Conservation (phyloP, 30 jellyfish, hydroid and myxozoan species). For the Euphysa ruthae region DNA sequence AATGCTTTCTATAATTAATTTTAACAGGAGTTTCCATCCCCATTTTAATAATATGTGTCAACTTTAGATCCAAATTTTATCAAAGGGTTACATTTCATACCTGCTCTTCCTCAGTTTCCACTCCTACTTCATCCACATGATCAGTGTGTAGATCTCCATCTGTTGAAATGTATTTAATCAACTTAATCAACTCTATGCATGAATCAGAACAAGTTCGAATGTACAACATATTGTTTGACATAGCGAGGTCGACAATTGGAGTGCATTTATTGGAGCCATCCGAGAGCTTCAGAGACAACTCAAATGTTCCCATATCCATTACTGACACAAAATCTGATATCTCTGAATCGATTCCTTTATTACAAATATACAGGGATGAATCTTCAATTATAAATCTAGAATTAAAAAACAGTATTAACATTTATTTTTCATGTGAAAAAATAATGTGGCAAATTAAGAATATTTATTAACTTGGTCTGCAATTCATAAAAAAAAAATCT, state of each 20-base stretch:
- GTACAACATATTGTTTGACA: conserved; percentile 83
- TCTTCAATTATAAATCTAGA: conserved; percentile 76
- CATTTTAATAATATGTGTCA: no score
- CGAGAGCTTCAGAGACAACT: conserved; percentile 64
- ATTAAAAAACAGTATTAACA: no score
- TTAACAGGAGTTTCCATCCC: no score
- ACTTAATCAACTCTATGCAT: conserved; percentile 68
- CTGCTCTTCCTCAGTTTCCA: no score
- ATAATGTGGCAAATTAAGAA: no score
- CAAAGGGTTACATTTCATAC: no score
- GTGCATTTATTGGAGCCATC: conserved; percentile 61
- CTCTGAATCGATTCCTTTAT: conserved; percentile 21
- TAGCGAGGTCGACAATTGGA: conserved; percentile 74
- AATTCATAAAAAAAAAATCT: no score
- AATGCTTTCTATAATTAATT: no score
- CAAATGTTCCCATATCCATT: conserved; percentile 91
- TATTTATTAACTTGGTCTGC: no score
- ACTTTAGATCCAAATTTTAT: no score
- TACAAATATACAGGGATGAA: conserved; percentile 65
- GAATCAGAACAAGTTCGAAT: conserved; percentile 92
- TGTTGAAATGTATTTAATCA: conserved; percentile 68
- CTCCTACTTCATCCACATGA: no score
- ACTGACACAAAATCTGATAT: conserved; percentile 54
- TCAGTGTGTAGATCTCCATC: conserved; percentile 67
- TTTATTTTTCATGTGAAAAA: no score